Conservation (phyloP, 2,888 invertebrate species). For the Tachystola acroxantha region DNA sequence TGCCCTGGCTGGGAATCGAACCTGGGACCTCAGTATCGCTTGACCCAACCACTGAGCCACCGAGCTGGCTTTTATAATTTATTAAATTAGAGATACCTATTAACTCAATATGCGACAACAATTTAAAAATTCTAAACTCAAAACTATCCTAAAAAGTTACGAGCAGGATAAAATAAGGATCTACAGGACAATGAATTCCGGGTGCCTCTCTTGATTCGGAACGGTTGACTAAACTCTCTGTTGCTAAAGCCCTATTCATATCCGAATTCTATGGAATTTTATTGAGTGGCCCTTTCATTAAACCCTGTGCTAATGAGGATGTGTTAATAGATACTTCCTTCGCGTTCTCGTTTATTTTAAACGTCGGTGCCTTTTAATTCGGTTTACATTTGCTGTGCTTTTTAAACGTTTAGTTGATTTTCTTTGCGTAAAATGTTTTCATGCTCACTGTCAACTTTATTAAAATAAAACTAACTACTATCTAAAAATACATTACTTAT, state of each 20-base stretch:
- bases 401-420: constrained; percentile 15
- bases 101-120: too few species aligned
- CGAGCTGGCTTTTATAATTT: too few species aligned
- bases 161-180: too few species aligned
- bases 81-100: too few species aligned
- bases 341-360: constrained; percentile 24
- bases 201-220: not conserved
- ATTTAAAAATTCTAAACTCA: too few species aligned
- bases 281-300: constrained; percentile 52
- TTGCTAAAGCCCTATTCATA: constrained; percentile 20
- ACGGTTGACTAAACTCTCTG: not conserved
- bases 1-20: too few species aligned
- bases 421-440: constrained; percentile 1
- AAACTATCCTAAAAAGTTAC: too few species aligned
- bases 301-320: constrained; percentile 47
- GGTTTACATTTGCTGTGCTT: constrained; percentile 26
- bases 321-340: constrained; percentile 56
- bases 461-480: too few species aligned
- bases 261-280: constrained; percentile 29
- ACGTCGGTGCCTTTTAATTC: constrained; percentile 30
- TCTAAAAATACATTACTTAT: too few species aligned
- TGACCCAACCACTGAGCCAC: too few species aligned
- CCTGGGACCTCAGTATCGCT: too few species aligned
- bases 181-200: not conserved
- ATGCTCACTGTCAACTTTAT: too few species aligned